phyloP scores from a whole-genome alignment of 1,140 invertebrate genomes.

The Lepidostoma basale region DNA sequence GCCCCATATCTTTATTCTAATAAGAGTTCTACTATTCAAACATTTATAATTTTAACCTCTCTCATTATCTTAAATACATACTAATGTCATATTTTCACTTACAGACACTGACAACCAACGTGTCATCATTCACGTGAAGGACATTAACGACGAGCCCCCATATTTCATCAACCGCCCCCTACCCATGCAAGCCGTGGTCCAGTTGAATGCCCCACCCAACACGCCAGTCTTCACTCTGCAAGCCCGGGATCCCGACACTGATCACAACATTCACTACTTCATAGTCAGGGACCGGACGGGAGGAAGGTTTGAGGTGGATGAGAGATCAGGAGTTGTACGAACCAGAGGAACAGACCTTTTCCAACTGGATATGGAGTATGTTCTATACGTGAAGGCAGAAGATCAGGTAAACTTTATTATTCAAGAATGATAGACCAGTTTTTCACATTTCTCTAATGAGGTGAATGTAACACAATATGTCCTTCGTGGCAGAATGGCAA shows the following conservation, averaged over 20 bases:
- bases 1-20: no score
- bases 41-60: no score
- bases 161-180: constrained; percentile 94
- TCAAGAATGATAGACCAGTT: no score
- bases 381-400: constrained; percentile 93
- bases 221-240: constrained; percentile 95
- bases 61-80: no score
- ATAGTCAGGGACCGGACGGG: constrained; percentile 88
- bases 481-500: no score
- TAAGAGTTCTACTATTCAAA: no score
- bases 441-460: no score
- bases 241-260: constrained; percentile 92
- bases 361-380: constrained; percentile 95
- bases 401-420: constrained; percentile 80
- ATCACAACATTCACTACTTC: constrained; percentile 95
- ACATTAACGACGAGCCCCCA: constrained; percentile 94
- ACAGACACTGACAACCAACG: constrained; percentile 92
- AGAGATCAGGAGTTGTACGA: constrained; percentile 90
- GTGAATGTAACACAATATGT: no score
- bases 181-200: constrained; percentile 95
- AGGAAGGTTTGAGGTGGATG: constrained; percentile 84
- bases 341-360: constrained; percentile 90
- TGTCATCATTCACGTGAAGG: constrained; percentile 92
- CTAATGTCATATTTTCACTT: constrained; percentile 50
- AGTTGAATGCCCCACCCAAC: constrained; percentile 91